These are phyloP conservation scores for Harpagoxenus sublaevis DNA, from an alignment of 2,888 invertebrate genomes.

Conservation along the genomic window DNA sequence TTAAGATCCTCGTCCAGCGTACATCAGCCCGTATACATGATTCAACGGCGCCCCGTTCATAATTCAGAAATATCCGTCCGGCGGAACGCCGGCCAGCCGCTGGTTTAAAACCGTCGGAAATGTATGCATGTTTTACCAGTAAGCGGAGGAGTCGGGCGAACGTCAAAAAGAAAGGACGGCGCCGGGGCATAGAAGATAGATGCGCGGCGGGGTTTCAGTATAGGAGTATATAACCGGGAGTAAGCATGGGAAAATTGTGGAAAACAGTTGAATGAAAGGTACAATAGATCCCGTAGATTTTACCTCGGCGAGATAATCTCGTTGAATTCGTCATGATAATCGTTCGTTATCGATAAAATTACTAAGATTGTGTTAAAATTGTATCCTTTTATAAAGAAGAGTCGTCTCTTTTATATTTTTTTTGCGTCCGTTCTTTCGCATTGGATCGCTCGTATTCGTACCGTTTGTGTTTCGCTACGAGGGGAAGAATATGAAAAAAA, in stretches of 20 bases:
- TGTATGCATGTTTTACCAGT: constrained; percentile 68
- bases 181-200: constrained; percentile 44
- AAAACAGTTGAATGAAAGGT: constrained; percentile 31
- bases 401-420: background rate
- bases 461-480: background rate
- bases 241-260: constrained; percentile 32
- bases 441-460: background rate
- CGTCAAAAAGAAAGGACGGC: constrained; percentile 49
- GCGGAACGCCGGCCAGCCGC: constrained; percentile 56
- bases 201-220: constrained; percentile 23
- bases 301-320: background rate
- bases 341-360: background rate
- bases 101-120: constrained; percentile 58
- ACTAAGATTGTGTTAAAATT: background rate
- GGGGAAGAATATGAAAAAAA: background rate
- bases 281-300: background rate
- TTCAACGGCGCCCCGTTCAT: constrained; percentile 61
- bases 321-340: background rate
- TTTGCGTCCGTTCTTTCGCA: background rate
- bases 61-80: constrained; percentile 69
- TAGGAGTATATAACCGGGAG: constrained; percentile 18
- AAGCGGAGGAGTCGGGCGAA: constrained; percentile 49
- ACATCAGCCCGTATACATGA: constrained; percentile 37
- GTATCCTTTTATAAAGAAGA: background rate
- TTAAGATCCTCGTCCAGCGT: constrained; percentile 44